Conservation (phyloP, 2,113 vertebrate species). For the Lycocorax pyrrhopterus region DNA sequence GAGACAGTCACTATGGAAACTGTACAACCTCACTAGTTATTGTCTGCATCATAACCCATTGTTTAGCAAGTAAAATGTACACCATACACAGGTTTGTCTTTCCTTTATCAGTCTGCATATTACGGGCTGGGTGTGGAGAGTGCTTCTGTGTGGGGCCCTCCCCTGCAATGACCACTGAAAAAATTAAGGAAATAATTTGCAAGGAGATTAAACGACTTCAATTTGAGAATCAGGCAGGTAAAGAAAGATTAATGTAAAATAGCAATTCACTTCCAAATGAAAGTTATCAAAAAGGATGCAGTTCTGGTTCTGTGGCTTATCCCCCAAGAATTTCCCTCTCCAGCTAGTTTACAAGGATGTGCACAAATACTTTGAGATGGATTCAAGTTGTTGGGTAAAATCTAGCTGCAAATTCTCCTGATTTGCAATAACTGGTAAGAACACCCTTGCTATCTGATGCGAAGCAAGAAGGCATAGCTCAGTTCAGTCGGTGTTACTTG, state of each 20-base stretch:
- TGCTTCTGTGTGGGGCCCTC: background rate
- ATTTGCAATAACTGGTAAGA: background rate
- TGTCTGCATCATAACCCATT: background rate
- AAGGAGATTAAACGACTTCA: background rate
- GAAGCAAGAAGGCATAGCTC: background rate
- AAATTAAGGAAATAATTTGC: background rate
- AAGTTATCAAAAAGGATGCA: background rate
- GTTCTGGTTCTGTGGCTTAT: background rate
- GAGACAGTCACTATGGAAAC: slow-evolving; percentile 59
- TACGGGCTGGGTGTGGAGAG: background rate
- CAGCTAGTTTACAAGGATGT: background rate
- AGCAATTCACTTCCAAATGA: background rate
- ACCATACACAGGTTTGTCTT: background rate
- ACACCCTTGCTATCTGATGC: background rate
- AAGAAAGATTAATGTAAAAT: background rate
- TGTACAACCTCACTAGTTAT: background rate
- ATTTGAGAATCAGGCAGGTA: background rate
- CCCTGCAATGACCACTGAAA: background rate
- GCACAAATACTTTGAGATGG: background rate
- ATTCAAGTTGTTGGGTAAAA: background rate
- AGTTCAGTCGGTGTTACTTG: background rate
- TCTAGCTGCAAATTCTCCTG: background rate
- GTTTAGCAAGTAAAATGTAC: background rate
- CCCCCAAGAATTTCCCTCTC: background rate
- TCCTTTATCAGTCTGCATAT: background rate